Base-by-base conservation (phyloP, 2,888 invertebrate species). In the Athripsodes cinereus region DNA sequence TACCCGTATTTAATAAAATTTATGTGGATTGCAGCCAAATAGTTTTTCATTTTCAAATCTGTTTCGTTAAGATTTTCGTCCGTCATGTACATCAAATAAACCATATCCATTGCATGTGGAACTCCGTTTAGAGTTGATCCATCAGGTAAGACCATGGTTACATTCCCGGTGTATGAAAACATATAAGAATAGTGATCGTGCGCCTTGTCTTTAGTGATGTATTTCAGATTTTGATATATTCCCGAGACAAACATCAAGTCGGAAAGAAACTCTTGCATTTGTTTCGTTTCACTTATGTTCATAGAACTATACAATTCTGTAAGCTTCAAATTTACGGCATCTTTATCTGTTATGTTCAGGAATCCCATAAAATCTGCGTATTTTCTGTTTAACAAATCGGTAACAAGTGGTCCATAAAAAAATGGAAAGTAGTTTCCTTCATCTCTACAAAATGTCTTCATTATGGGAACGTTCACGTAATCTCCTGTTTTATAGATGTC, bases 1-100 rank as follows among this genome's bases (percentile, higher is more conserved):
- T 67, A 81, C 74, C 81, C 77, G 65, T 69, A 70, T 66, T 78
- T 81, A 0, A 84, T 85, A 68, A 86, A 86, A 65, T 85, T 83
- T 0, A 83, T 78, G 85, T 86, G 84, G 70, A 84, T 69, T 19
- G 72, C 68, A 13, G 77, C 72, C 66, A 84, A 70, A 22, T 74
- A 72, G 21, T 75, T 69, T 3, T 76, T 71, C 10, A 81, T 72
- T 20, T 72, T 57, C 61, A 65, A 67, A 63, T 76, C 78, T 3
- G 68, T 69, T 26, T 70, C 68, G n/a, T 69, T 40, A 3, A 40
- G 16, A 8, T 2, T 5, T 5, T 13, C 13, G 3, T 40, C 40
- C 16, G 40, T 5, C 8, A 40, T 8, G 5, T 8, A n/a, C 40
- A 40, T 13, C n/a, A n/a, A n/a, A 13, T 8, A 40, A 40, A 13